A percentile compares a stretch with the other conserved stretches of the same genome.
These are phyloP conservation scores for Aphis gossypii DNA, from an alignment of 1,140 invertebrate genomes.

Conservation along the genomic window DNA sequence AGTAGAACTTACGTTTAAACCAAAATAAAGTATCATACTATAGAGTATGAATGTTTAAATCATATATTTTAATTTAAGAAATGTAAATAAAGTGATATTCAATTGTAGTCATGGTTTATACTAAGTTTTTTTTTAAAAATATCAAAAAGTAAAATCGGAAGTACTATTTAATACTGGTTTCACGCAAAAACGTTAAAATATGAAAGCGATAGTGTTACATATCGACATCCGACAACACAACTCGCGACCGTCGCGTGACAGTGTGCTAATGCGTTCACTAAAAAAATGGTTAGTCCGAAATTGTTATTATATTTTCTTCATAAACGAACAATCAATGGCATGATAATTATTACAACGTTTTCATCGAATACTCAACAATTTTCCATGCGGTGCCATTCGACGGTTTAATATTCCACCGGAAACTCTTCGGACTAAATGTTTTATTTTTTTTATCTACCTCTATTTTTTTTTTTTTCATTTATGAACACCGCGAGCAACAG, in stretches of 20 bases:
- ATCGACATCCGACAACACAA: too few relatives aligned
- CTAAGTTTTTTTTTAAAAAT: neutral
- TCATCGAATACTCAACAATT: neutral
- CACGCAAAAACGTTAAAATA: too few relatives aligned
- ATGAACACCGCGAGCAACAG: neutral
- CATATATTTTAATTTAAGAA: neutral
- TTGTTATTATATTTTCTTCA: neutral
- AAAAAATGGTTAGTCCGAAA: neutral
- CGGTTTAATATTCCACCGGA: neutral
- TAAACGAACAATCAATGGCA: neutral
- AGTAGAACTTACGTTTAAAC: neutral
- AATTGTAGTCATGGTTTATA: neutral
- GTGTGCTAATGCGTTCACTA: too few relatives aligned
- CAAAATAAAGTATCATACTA: too few relatives aligned
- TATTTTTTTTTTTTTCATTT: slow-evolving; percentile 14
- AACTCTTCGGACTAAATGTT: neutral
- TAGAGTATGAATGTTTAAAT: neutral
- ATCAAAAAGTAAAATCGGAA: neutral
- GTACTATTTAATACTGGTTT: neutral
- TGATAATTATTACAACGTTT: neutral
- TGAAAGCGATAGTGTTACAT: too few relatives aligned
- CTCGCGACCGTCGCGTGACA: too few relatives aligned
- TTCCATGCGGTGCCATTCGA: neutral
- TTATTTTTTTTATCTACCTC: neutral
- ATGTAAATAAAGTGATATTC: neutral